Evolutionary conservation across 1,140 invertebrate species (phyloP), one percentile per base, ranked within the genome.

Genomic region (Drosophila kurseongensis): DNA sequence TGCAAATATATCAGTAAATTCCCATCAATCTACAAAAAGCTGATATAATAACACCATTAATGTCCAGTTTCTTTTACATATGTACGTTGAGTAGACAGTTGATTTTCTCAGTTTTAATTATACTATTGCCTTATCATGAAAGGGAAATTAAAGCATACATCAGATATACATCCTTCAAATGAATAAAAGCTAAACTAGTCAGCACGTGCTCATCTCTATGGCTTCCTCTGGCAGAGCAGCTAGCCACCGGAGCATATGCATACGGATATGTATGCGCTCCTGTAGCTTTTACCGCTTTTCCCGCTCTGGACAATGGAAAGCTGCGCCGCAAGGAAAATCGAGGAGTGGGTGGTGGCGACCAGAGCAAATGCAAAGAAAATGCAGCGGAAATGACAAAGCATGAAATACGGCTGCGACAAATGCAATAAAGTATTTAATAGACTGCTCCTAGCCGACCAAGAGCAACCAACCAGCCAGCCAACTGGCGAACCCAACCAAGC

Each of bases 351-450:
- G 59, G 23, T 23, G 23, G 56, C 29, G 35, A 44, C 59, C 38
- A 40, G 48, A 35, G 61, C 74, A 78, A 84, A 77, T 77, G 80
- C 74, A 89, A 89, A 78, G 84, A 90, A 90, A 89, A 89, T 84
- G 84, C 84, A 89, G 69, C 84, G 84, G 84, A 89, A 89, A 89
- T 89, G 84, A 89, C 84, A 89, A 89, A 89, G 84, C 84, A 89
- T 89, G 84, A 89, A 89, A 89, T 89, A 83, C 79, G 82, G 78
- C 86, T 90, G 79, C 88, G 82, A 86, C 82, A 90, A 90, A 90
- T 90, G 86, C 86, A 90, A 90, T 90, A 90, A 90, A 90, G 88
- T 83, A 90, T 90, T 90, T 91, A 90, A 90, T 90, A 90, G 86
- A 90, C 86, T 90, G 84, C 72, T 86, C 72, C 83, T 88, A 83